phyloP scores from a whole-genome alignment of 2,113 vertebrate species.

The Spermophilus dauricus region DNA sequence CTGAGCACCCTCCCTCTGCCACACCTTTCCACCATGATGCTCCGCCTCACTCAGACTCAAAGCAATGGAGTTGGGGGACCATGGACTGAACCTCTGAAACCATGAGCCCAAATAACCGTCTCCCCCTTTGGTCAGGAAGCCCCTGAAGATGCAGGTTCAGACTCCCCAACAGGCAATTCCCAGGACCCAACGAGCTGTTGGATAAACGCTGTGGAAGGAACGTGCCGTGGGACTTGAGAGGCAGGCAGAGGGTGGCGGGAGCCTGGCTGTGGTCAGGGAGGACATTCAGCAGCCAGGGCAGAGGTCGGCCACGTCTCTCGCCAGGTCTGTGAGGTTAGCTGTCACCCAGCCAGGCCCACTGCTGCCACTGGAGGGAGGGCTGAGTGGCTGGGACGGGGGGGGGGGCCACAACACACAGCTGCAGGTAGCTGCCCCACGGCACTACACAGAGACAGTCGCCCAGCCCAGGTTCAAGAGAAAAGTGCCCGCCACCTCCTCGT shows the following conservation, averaged over 20 bases:
- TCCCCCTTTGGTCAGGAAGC: too few relatives aligned
- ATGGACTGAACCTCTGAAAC: neutral
- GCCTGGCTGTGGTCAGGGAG: too few relatives aligned
- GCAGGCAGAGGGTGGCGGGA: accelerated
- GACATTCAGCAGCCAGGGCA: neutral
- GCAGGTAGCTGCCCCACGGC: neutral
- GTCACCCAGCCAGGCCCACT: accelerated
- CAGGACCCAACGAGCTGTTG: accelerated
- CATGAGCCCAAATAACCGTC: neutral
- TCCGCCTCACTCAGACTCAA: too few relatives aligned
- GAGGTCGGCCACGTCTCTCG: neutral
- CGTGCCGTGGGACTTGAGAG: accelerated
- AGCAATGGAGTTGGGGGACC: neutral
- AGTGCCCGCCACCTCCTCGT: neutral
- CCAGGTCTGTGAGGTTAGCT: accelerated
- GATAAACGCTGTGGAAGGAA: neutral
- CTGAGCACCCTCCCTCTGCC: neutral
- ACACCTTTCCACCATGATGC: neutral
- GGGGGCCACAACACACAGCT: accelerated
- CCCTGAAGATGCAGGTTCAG: accelerated
- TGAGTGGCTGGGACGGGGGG: accelerated
- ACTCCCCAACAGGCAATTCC: accelerated
- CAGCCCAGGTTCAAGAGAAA: neutral
- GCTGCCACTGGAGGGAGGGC: accelerated
- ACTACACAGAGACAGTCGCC: neutral